Conservation (phyloP, 1,140 invertebrate species). For the Papilio polyxenes region DNA sequence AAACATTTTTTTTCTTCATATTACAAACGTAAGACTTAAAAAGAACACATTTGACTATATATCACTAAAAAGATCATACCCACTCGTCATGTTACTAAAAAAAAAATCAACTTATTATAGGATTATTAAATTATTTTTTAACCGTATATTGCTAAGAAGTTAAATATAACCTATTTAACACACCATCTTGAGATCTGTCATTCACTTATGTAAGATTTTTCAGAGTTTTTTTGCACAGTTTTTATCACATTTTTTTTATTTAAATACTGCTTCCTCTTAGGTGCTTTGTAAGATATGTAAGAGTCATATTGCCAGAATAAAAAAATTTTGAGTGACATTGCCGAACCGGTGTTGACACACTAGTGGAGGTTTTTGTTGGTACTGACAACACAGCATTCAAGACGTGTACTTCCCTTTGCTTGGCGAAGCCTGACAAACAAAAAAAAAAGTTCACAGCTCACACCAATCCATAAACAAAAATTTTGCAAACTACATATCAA, state of each 20-base stretch:
- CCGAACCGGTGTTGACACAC: slow-evolving; percentile 53
- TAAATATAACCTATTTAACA: slow-evolving; percentile 63
- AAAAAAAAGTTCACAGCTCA: slow-evolving; percentile 2
- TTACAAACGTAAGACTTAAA: slow-evolving; percentile 52
- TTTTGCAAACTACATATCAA: no score
- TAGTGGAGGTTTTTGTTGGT: slow-evolving; percentile 55
- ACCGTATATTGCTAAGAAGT: slow-evolving; percentile 63
- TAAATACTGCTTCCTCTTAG: slow-evolving; percentile 77
- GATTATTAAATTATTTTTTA: slow-evolving; percentile 52
- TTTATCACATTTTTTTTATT: slow-evolving; percentile 70
- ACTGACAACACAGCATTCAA: slow-evolving; percentile 68
- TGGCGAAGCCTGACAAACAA: slow-evolving; percentile 60
- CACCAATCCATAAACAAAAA: background rate
- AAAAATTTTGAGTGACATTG: slow-evolving; percentile 46
- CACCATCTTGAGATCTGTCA: slow-evolving; percentile 76
- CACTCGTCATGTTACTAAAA: slow-evolving; percentile 37
- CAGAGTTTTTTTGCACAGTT: slow-evolving; percentile 68
- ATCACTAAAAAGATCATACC: slow-evolving; percentile 49
- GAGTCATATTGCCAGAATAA: slow-evolving; percentile 56
- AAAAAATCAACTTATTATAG: slow-evolving; percentile 32
- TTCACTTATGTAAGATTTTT: slow-evolving; percentile 65
- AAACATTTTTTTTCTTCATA: slow-evolving; percentile 43
- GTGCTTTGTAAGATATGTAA: slow-evolving; percentile 71
- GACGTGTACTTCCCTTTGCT: slow-evolving; percentile 72
- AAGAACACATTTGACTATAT: slow-evolving; percentile 73